Evolutionary conservation across 1,140 invertebrate species (phyloP).

Genomic region (Mya arenaria): DNA sequence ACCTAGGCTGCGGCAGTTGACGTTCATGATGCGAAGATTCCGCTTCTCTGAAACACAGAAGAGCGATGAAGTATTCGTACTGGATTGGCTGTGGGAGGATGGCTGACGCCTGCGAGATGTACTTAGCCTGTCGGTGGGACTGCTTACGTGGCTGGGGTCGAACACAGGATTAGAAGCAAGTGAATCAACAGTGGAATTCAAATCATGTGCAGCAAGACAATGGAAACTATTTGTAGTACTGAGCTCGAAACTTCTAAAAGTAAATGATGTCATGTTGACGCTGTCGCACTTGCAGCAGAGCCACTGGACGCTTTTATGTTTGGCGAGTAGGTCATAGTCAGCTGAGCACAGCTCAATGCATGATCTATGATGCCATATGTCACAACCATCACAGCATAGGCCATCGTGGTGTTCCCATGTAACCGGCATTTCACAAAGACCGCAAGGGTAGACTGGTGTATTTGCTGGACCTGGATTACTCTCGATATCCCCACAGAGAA

Average conservation of each 20-base stretch:
- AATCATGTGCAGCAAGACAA: not conserved
- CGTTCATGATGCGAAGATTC: constrained; percentile 6
- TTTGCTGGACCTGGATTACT: constrained; percentile 36
- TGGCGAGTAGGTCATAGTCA: constrained; percentile 43
- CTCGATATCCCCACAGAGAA: constrained; percentile 48
- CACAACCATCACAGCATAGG: constrained; percentile 40
- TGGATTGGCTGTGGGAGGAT: not conserved
- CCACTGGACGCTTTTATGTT: constrained; percentile 18
- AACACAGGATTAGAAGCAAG: not conserved
- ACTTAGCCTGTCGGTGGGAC: not conserved
- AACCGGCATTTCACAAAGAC: constrained; percentile 35
- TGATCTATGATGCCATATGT: constrained; percentile 52
- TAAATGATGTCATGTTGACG: constrained; percentile 5
- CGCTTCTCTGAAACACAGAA: not conserved
- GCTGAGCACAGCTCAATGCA: constrained; percentile 31
- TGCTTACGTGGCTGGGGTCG: not conserved
- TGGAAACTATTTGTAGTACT: constrained; percentile 23
- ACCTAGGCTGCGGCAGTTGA: constrained; percentile 3
- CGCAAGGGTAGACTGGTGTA: constrained; percentile 44
- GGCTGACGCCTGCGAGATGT: not conserved
- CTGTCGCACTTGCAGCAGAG: constrained; percentile 52
- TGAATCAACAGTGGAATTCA: constrained; percentile 14
- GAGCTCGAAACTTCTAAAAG: constrained; percentile 22
- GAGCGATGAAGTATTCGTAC: not conserved
- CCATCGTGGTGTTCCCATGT: constrained; percentile 25